Percentiles rank a stretch among this genome's conserved stretches.
Conservation (phyloP, 2,888 invertebrate genomes). For the Cantharis nigra region DNA sequence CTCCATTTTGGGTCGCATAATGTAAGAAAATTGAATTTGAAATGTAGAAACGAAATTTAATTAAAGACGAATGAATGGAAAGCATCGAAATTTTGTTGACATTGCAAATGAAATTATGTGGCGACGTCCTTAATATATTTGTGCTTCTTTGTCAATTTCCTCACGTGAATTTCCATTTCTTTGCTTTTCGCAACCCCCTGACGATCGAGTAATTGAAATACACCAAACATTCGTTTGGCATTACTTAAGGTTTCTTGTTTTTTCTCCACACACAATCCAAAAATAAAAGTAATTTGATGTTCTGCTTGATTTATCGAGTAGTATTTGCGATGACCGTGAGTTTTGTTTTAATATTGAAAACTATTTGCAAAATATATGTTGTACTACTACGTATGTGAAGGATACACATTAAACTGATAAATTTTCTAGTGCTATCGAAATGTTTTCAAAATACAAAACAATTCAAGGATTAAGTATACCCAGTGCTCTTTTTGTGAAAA, state of each 20-base stretch:
- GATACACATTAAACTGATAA: neutral
- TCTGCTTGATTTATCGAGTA: neutral
- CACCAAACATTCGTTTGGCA: neutral
- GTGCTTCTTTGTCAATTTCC: neutral
- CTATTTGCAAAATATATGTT: neutral
- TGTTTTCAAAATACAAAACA: neutral
- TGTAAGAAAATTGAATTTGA: neutral
- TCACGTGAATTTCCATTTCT: neutral
- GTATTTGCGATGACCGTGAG: neutral
- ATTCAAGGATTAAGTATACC: neutral
- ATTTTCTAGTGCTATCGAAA: neutral
- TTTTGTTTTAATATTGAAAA: neutral
- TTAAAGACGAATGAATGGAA: neutral
- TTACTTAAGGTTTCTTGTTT: neutral
- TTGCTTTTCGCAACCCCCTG: neutral
- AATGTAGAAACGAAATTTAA: neutral
- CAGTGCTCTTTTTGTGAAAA: no score
- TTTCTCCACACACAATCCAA: neutral
- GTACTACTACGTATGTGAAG: neutral
- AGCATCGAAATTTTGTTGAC: neutral
- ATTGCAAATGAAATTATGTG: neutral
- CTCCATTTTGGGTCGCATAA: neutral
- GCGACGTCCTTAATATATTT: neutral
- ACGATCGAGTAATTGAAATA: neutral
- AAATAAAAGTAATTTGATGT: neutral